Conservation (phyloP, 2,888 invertebrate species). For the Eledone cirrhosa region DNA sequence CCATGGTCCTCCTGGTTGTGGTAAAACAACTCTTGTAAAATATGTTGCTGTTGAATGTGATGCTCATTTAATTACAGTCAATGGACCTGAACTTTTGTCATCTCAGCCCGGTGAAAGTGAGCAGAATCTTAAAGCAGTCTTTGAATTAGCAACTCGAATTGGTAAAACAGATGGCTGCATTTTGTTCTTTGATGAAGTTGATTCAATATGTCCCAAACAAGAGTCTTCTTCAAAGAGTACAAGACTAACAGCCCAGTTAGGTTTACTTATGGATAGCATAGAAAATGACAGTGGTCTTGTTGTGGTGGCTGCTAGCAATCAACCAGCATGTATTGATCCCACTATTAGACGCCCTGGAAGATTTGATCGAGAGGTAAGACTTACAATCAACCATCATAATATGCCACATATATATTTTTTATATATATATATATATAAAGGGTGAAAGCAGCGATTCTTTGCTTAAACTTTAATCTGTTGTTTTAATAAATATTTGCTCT, state of each 20-base stretch:
- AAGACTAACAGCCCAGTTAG: slow-evolving; percentile 68
- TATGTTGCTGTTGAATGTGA: slow-evolving; percentile 66
- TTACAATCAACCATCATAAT: too few species aligned
- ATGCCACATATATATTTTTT: too few species aligned
- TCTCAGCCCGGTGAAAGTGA: slow-evolving; percentile 72
- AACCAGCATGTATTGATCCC: slow-evolving; percentile 69
- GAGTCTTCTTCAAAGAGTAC: slow-evolving; percentile 56
- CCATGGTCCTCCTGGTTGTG: slow-evolving; percentile 61
- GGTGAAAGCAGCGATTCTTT: too few species aligned
- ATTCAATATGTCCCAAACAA: slow-evolving; percentile 58
- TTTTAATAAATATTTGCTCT: too few species aligned
- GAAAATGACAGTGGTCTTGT: slow-evolving; percentile 65
- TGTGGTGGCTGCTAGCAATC: slow-evolving; percentile 71
- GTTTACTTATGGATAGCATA: slow-evolving; percentile 69
- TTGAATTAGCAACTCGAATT: slow-evolving; percentile 66
- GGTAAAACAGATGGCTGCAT: slow-evolving; percentile 65
- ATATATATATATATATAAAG: too few species aligned
- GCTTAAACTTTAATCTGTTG: too few species aligned
- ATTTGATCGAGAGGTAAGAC: slow-evolving; percentile 71
- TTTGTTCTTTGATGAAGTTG: slow-evolving; percentile 67
- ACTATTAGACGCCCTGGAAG: slow-evolving; percentile 71
- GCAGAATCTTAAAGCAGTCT: slow-evolving; percentile 67
- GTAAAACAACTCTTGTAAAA: slow-evolving; percentile 76
- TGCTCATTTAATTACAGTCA: slow-evolving; percentile 69
- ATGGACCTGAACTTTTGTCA: slow-evolving; percentile 68